A percentile compares a stretch with the other conserved stretches of the same genome.
phyloP scores from a whole-genome alignment of 2,113 vertebrate genomes.

The Bostrychus sinensis region DNA sequence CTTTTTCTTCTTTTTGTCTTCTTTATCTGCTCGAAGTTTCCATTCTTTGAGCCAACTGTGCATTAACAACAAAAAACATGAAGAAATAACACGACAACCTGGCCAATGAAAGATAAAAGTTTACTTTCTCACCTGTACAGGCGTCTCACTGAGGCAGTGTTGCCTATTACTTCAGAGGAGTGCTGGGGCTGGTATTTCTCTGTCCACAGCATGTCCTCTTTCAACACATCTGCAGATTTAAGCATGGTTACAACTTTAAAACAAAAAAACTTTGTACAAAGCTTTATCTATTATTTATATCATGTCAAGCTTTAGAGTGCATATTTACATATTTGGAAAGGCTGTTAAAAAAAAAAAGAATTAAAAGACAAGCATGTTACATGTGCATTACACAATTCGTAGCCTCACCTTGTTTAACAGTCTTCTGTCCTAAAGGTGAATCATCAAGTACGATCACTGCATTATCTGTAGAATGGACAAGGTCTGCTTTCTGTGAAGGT shows the following conservation, averaged over 20 bases:
- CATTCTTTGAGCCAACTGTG: slow-evolving; percentile 95
- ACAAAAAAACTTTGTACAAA: background rate
- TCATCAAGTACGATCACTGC: slow-evolving; percentile 45
- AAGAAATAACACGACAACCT: background rate
- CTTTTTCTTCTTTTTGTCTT: slow-evolving; percentile 88
- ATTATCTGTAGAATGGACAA: slow-evolving; percentile 24
- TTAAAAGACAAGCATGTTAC: too few relatives aligned
- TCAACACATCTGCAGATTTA: slow-evolving; percentile 75
- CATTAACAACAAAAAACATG: background rate
- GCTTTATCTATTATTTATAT: background rate
- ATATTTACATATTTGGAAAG: too few relatives aligned
- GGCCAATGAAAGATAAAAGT: background rate
- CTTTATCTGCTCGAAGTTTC: slow-evolving; percentile 90
- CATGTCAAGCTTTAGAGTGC: too few relatives aligned
- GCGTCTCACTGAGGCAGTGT: slow-evolving; percentile 84
- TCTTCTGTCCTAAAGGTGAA: slow-evolving; percentile 19
- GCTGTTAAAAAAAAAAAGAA: too few relatives aligned
- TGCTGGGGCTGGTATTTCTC: slow-evolving; percentile 96
- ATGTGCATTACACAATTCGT: background rate
- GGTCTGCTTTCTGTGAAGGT: background rate
- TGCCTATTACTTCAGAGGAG: slow-evolving; percentile 89
- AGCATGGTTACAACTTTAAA: background rate
- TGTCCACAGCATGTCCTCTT: slow-evolving; percentile 93
- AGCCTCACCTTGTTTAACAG: slow-evolving; percentile 52
- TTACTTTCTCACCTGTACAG: slow-evolving; percentile 83